These are phyloP conservation scores for Drosophila kohkoa DNA, from an alignment of 1,140 invertebrate genomes.

Conservation along the genomic window DNA sequence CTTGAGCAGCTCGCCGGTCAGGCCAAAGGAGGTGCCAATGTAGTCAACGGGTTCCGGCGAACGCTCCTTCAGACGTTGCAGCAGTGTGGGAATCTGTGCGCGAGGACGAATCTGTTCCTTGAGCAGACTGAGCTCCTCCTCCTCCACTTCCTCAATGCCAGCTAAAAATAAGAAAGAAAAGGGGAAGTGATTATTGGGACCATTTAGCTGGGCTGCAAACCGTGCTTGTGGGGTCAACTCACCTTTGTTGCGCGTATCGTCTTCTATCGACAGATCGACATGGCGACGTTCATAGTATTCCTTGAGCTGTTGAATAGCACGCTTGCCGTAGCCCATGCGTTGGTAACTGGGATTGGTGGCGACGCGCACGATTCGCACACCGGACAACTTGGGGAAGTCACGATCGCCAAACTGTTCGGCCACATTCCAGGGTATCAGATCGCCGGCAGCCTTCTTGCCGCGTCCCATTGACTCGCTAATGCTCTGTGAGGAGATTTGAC, in stretches of 20 bases:
- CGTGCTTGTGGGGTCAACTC: background rate
- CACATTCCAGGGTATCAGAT: constrained; percentile 99
- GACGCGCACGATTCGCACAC: constrained; percentile 96
- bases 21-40: constrained; percentile 96
- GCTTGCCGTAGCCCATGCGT: constrained; percentile 97
- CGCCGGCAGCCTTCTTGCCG: constrained; percentile 96
- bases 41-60: constrained; percentile 95
- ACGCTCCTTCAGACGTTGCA: constrained; percentile 93
- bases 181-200: background rate
- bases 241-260: background rate
- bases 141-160: constrained; percentile 86
- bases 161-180: background rate
- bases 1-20: constrained; percentile 93
- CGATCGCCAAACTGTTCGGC: constrained; percentile 98
- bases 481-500: constrained; percentile 93
- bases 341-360: constrained; percentile 99
- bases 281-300: constrained; percentile 95
- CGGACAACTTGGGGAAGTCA: constrained; percentile 96
- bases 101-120: constrained; percentile 89
- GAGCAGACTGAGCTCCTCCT: constrained; percentile 87
- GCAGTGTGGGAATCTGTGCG: constrained; percentile 89
- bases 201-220: background rate
- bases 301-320: constrained; percentile 93
- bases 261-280: constrained; percentile 27
- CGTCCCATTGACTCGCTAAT: constrained; percentile 92